Conservation (phyloP, 2,888 invertebrate species). For the Pandemis cinnamomeana region DNA sequence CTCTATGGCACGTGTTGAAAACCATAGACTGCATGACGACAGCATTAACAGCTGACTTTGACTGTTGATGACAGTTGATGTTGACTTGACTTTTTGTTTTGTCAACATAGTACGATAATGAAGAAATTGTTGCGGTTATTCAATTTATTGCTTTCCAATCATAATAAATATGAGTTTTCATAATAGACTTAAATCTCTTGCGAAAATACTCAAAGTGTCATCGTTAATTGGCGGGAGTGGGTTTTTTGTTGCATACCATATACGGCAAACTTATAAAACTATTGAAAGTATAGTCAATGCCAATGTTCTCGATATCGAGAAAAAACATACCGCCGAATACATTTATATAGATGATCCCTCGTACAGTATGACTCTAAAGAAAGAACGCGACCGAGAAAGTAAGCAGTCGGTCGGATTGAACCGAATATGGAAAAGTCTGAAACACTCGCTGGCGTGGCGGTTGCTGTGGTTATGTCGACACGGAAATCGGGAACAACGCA, state of each 20-base stretch:
- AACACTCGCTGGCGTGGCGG: conserved; percentile 87
- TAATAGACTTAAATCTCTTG: conserved; percentile 61
- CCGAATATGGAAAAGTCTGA: conserved; percentile 86
- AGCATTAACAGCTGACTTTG: too few relatives aligned
- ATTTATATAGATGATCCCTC: conserved; percentile 79
- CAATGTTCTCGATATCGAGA: conserved; percentile 71
- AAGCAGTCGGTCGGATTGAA: conserved; percentile 64
- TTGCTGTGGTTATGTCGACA: conserved; percentile 87
- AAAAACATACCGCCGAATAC: conserved; percentile 72
- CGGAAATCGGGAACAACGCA: conserved; percentile 85
- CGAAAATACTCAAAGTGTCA: conserved; percentile 63
- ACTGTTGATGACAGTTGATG: neutral
- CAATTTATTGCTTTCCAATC: neutral
- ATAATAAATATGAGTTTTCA: conserved; percentile 59
- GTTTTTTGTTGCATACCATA: conserved; percentile 63
- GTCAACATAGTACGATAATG: neutral
- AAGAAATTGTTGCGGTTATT: conserved; percentile 1
- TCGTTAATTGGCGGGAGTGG: conserved; percentile 58
- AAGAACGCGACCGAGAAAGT: conserved; percentile 60
- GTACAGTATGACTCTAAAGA: conserved; percentile 60
- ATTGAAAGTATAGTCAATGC: conserved; percentile 68
- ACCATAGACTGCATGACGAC: neutral
- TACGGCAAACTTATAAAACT: conserved; percentile 60
- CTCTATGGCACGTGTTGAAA: neutral
- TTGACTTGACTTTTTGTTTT: conserved; percentile 33